phyloP scores from a whole-genome alignment of 2,888 invertebrate genomes.

The Spilarctia lutea region DNA sequence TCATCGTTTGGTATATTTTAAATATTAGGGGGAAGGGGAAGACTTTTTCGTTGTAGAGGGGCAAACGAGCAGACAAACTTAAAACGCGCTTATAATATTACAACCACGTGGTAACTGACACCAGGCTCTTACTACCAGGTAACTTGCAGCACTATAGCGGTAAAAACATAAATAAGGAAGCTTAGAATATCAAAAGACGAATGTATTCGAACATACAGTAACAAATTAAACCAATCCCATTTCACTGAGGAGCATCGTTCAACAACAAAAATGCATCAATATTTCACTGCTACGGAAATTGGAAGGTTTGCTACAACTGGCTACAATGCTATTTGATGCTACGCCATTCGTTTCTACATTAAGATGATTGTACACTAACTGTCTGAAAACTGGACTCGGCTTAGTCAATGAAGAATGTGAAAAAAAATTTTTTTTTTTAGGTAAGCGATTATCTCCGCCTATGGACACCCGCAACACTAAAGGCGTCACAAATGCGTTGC shows the following conservation, averaged over 20 bases:
- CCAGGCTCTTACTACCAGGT: no score
- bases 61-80: no score
- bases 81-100: no score
- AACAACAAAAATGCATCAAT: conserved; percentile 39
- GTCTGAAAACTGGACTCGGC: neutral
- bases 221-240: conserved; percentile 6
- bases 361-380: neutral
- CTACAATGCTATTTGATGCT: conserved; percentile 23
- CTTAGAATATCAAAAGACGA: neutral
- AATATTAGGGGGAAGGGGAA: no score
- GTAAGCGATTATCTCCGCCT: no score
- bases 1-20: no score
- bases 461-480: no score
- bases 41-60: no score
- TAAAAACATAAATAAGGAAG: neutral
- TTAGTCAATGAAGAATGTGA: neutral
- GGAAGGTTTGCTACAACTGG: conserved; percentile 22
- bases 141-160: no score
- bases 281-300: conserved; percentile 40
- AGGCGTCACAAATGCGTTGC: no score
- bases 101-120: no score
- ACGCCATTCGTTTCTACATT: conserved; percentile 6
- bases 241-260: conserved; percentile 4
- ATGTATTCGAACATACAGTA: neutral
- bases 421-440: no score